These are phyloP conservation scores for Dendrocincla fuliginosa DNA, from an alignment of 2,797 vertebrate species.

Conservation along the genomic window DNA sequence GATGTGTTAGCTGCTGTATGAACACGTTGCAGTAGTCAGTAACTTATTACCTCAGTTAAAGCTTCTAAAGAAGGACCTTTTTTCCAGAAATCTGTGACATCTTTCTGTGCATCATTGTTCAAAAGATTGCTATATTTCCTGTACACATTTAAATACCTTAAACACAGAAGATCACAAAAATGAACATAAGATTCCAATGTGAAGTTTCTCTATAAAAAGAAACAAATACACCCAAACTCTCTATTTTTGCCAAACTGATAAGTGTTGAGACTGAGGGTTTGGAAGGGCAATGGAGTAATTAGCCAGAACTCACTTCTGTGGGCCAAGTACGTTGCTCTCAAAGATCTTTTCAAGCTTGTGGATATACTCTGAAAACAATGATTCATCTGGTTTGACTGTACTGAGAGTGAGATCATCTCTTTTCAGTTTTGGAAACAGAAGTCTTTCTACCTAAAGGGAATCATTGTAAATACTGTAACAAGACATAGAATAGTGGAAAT, in stretches of 20 bases:
- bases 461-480: not conserved
- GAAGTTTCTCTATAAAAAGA: not conserved
- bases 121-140: constrained; percentile 83
- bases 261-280: not conserved
- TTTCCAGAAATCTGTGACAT: constrained; percentile 81
- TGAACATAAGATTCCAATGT: not conserved
- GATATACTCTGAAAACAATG: constrained; percentile 80
- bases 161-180: constrained; percentile 38
- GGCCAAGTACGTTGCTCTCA: constrained; percentile 85
- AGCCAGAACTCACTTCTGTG: constrained; percentile 81
- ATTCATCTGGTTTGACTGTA: constrained; percentile 81
- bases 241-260: not conserved
- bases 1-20: not conserved
- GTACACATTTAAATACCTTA: constrained; percentile 89
- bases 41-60: constrained; percentile 78
- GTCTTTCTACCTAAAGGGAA: constrained; percentile 85
- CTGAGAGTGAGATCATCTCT: constrained; percentile 74
- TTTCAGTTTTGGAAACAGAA: constrained; percentile 81
- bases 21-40: not conserved
- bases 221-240: not conserved
- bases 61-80: constrained; percentile 81
- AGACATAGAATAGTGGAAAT: not conserved
- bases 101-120: constrained; percentile 79
- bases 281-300: not conserved
- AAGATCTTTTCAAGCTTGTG: constrained; percentile 80